Evolutionary conservation across 1,140 invertebrate species (phyloP).

Genomic region (Archivesica marissinica): DNA sequence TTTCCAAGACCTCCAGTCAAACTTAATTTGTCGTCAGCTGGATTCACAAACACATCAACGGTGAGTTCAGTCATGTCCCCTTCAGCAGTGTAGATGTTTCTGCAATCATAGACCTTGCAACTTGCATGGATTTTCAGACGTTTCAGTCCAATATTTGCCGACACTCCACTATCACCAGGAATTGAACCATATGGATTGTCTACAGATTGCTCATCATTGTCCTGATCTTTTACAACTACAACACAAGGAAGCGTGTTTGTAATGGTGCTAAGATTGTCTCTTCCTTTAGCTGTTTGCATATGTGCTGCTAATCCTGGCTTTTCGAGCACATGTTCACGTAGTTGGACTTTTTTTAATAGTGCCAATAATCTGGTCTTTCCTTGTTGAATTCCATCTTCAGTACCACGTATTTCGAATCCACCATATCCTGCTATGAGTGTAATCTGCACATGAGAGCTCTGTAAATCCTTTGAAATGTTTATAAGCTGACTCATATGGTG

Average conservation of each 20-base stretch:
- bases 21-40: slow-evolving; percentile 45
- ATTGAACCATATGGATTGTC: background rate
- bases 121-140: background rate
- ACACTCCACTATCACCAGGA: background rate
- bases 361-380: background rate
- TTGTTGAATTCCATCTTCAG: slow-evolving; percentile 20
- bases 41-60: slow-evolving; percentile 36
- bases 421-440: background rate
- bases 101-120: slow-evolving; percentile 15
- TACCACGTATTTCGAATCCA: slow-evolving; percentile 11
- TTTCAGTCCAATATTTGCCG: background rate
- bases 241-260: background rate
- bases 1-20: slow-evolving; percentile 46
- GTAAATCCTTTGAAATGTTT: slow-evolving; percentile 15
- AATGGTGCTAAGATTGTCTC: background rate
- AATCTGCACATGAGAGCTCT: slow-evolving; percentile 13
- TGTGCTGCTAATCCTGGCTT: slow-evolving; percentile 16
- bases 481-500: slow-evolving; percentile 7
- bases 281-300: slow-evolving; percentile 40
- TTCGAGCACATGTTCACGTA: background rate
- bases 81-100: background rate
- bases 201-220: background rate
- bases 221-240: background rate
- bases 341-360: background rate
- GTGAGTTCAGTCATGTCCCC: slow-evolving; percentile 42